A percentile compares a stretch with the other conserved stretches of the same genome.
Conservation (phyloP, 2,797 vertebrate genomes). For the Lepus oiostolus region DNA sequence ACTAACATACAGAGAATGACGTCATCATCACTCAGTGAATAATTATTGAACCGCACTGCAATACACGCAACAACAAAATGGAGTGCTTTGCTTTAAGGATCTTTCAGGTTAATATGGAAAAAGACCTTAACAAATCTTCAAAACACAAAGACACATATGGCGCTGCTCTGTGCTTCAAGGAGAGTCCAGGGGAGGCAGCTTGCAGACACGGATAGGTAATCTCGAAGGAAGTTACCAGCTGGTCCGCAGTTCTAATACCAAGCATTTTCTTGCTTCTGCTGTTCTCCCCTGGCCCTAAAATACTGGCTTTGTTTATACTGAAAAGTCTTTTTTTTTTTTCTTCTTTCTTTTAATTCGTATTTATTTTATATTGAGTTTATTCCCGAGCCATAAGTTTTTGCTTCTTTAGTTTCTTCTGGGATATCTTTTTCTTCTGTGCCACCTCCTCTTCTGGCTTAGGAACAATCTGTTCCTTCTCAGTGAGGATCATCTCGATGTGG, state of each 20-base stretch:
- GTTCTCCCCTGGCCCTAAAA: background rate
- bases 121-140: background rate
- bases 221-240: too few species aligned
- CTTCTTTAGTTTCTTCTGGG: too few species aligned
- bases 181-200: fast-evolving
- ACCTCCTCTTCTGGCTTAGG: too few species aligned
- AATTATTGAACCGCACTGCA: background rate
- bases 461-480: too few species aligned
- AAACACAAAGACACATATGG: background rate
- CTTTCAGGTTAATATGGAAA: background rate
- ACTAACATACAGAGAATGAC: background rate
- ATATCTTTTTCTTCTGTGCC: too few species aligned
- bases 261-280: background rate
- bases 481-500: too few species aligned
- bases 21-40: background rate
- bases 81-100: too few species aligned
- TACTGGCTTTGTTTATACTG: background rate
- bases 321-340: background rate
- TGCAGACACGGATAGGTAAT: too few species aligned
- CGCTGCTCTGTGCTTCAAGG: background rate
- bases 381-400: too few species aligned
- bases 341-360: too few species aligned
- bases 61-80: background rate
- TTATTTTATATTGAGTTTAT: too few species aligned
- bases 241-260: background rate